Conservation (phyloP, 2,797 vertebrate genomes). For the Hoplostethus mediterraneus region DNA sequence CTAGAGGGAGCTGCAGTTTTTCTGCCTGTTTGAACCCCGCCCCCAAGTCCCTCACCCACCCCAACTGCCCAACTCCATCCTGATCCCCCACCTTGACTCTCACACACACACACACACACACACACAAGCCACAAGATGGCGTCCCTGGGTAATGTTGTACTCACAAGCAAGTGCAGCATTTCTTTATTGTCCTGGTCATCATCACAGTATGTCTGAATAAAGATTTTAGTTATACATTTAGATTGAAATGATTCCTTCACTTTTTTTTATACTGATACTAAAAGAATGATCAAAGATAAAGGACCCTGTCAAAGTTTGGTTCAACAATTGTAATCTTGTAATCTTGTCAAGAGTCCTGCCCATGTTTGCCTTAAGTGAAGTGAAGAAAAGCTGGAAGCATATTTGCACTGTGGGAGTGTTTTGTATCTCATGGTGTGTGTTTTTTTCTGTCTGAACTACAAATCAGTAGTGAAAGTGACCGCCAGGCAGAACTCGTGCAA, state of each 20-base stretch:
- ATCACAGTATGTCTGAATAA: not conserved
- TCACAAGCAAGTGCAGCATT: too few species aligned
- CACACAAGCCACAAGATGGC: slow-evolving; percentile 49
- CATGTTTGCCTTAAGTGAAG: too few species aligned
- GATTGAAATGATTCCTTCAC: too few species aligned
- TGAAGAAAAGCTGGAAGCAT: not conserved
- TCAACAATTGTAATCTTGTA: too few species aligned
- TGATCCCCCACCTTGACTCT: too few species aligned
- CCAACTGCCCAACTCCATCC: too few species aligned
- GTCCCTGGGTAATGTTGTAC: not conserved
- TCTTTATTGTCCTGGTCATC: not conserved
- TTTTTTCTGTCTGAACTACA: not conserved
- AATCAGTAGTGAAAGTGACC: slow-evolving; percentile 30
- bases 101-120: not conserved
- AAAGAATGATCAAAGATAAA: too few species aligned
- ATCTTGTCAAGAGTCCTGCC: too few species aligned
- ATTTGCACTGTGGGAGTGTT: not conserved
- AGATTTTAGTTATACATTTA: too few species aligned
- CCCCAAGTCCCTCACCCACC: not conserved
- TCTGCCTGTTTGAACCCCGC: slow-evolving; percentile 16
- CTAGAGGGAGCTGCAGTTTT: slow-evolving; percentile 54
- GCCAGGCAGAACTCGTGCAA: slow-evolving; percentile 3
- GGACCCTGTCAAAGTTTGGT: too few species aligned
- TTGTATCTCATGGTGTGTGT: not conserved
- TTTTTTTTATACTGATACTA: too few species aligned